Conservation (phyloP, 2,888 invertebrate genomes). For the Ethmia dodecea region DNA sequence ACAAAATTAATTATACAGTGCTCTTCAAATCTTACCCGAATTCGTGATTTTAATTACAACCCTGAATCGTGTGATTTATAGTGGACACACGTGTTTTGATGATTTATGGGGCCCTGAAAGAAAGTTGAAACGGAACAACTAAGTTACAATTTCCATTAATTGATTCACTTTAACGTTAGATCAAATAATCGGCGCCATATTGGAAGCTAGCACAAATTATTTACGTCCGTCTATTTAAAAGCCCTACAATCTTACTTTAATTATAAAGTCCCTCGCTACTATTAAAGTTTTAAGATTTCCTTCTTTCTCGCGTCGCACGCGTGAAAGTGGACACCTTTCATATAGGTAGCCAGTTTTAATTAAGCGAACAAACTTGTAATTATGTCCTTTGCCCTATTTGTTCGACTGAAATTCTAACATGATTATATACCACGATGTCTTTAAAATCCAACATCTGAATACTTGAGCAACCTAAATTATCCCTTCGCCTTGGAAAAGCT, state of each 20-base stretch:
- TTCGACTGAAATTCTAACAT: slow-evolving; percentile 56
- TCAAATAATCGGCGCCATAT: slow-evolving; percentile 1
- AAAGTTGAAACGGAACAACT: slow-evolving; percentile 13
- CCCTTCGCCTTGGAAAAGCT: slow-evolving; percentile 34
- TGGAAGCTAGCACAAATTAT: slow-evolving; percentile 1
- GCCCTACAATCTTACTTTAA: slow-evolving; percentile 22
- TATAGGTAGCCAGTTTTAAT: slow-evolving; percentile 60
- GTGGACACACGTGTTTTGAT: slow-evolving; percentile 51
- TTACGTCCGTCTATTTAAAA: not conserved
- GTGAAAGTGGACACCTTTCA: slow-evolving; percentile 69
- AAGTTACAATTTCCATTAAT: slow-evolving; percentile 6
- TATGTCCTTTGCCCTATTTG: slow-evolving; percentile 72
- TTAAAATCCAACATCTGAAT: slow-evolving; percentile 55
- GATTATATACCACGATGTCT: slow-evolving; percentile 56
- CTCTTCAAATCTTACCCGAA: slow-evolving; percentile 60
- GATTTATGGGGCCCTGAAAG: slow-evolving; percentile 46
- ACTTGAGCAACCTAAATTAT: slow-evolving; percentile 44
- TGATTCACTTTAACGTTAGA: slow-evolving; percentile 9
- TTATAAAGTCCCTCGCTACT: slow-evolving; percentile 41
- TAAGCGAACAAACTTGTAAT: slow-evolving; percentile 56
- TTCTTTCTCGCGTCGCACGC: slow-evolving; percentile 47
- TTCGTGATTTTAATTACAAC: slow-evolving; percentile 69
- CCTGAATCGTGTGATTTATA: slow-evolving; percentile 60
- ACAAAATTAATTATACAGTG: slow-evolving; percentile 70
- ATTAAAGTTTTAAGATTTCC: slow-evolving; percentile 38